Evolutionary conservation across 2,797 vertebrate genomes (phyloP).

Genomic region (Gorsachius magnificus): DNA sequence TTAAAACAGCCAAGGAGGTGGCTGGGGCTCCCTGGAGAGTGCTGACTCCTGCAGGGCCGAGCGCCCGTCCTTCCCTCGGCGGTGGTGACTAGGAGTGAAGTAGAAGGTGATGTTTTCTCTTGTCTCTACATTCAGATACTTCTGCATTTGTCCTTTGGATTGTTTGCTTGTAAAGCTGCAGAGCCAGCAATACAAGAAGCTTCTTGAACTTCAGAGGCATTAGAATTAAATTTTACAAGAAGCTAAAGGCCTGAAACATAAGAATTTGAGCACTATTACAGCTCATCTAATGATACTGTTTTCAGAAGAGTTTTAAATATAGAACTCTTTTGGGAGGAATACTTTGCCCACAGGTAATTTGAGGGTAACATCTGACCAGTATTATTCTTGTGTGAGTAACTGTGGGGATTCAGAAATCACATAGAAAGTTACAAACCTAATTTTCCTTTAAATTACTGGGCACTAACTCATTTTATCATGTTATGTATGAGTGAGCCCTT

Average conservation of each 20-base stretch:
- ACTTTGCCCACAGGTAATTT: neutral
- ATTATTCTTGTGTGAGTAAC: neutral
- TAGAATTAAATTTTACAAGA: neutral
- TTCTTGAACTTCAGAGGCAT: neutral
- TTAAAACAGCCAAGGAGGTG: neutral
- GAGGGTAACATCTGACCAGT: neutral
- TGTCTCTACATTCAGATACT: neutral
- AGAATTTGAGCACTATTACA: neutral
- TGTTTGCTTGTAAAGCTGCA: neutral
- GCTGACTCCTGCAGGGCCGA: neutral
- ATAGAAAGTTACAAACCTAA: neutral
- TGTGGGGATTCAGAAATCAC: neutral
- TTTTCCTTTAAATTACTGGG: neutral
- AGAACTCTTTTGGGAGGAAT: neutral
- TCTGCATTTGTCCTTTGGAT: neutral
- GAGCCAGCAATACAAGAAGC: neutral
- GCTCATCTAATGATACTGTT: neutral
- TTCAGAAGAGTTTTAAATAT: neutral
- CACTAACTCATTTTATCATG: neutral
- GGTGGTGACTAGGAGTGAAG: neutral
- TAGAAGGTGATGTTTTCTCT: neutral
- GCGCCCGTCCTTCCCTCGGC: accelerated
- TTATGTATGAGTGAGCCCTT: neutral
- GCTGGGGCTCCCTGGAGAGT: neutral
- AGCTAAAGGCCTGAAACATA: neutral